phyloP scores from a whole-genome alignment of 2,113 vertebrate genomes.

The Nannobrachium achirus region DNA sequence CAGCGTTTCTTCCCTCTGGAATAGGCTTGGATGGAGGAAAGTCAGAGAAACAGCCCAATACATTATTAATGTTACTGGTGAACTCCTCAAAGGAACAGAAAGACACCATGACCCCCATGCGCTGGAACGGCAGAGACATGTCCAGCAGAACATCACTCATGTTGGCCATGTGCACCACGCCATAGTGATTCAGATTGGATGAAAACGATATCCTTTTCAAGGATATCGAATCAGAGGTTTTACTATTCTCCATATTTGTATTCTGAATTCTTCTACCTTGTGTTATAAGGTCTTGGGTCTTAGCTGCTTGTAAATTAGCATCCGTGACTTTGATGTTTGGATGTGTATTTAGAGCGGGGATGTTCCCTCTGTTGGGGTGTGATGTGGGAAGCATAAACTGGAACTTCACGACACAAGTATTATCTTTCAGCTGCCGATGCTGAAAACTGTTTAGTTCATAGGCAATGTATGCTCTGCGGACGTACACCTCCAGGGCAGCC shows the following conservation, averaged over 20 bases:
- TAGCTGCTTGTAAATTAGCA: constrained; percentile 51
- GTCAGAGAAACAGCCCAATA: constrained; percentile 96
- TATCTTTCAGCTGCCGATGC: constrained; percentile 95
- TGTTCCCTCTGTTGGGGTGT: constrained; percentile 99
- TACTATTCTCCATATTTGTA: constrained; percentile 50
- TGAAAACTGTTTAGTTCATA: constrained; percentile 98
- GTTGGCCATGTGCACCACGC: constrained; percentile 93
- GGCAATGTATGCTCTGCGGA: constrained; percentile 96
- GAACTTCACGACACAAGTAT: constrained; percentile 97
- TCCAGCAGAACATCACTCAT: constrained; percentile 97
- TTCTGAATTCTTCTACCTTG: constrained; percentile 58
- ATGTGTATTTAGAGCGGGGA: constrained; percentile 99
- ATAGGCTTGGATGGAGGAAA: constrained; percentile 96
- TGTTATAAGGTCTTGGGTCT: constrained; percentile 47
- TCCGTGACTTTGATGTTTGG: constrained; percentile 46
- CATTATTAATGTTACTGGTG: constrained; percentile 92
- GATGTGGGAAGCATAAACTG: constrained; percentile 99
- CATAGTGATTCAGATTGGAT: constrained; percentile 97
- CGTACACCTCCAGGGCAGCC: constrained; percentile 98
- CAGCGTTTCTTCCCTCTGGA: constrained; percentile 91
- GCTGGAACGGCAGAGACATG: constrained; percentile 91
- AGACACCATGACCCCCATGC: constrained; percentile 98
- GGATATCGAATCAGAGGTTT: constrained; percentile 47
- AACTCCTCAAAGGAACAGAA: constrained; percentile 98
- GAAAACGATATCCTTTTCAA: constrained; percentile 93